Base-by-base conservation (phyloP, 2,113 vertebrate genomes). In the Tretioscincus oriximinensis region DNA sequence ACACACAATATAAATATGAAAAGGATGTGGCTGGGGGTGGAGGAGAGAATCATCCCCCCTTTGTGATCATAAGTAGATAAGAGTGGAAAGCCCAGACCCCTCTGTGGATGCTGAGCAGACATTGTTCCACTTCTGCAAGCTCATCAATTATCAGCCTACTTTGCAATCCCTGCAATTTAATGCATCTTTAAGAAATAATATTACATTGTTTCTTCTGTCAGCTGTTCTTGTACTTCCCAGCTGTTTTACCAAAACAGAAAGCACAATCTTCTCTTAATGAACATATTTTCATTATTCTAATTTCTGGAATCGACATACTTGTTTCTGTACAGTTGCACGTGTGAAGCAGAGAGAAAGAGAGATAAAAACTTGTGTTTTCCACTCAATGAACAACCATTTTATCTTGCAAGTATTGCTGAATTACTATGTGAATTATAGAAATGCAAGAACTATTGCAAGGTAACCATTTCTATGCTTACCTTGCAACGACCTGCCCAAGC, bases 61-160 rank as follows among this genome's bases (percentile, higher is more conserved):
- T 84, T 4, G 81, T 83, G 66, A 86, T 81, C 7, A 26, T 81
- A 28, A 73, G 82, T 67, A 87, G 87, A 88, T 84, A 81, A 83
- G 10, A 85, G 80, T 58, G 84, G 85, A 41, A 86, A 92, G 85
- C 86, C 81, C 68, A 76, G 80, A 84, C 78, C 85, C 87, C 88
- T 88, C 85, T 92, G 90, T 29, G 78, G 86, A 85, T 88, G 84
- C 85, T 24, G 45, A 86, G 78, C 86, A 89, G 87, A 91, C 81
- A 90, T 81, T 87, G 86, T 86, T 86, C 90, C 85, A 87, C 83
- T 88, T 89, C 65, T 86, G 84, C 29, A 85, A 80, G 82, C 88
- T 89, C 90, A 88, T 58, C 54, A 58, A 91, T 87, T 76, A 84
- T 92, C 91, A 93, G 89, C 85, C 87, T 88, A 0, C 88, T 92